phyloP scores from a whole-genome alignment of 2,797 vertebrate species.

The Chrysocyon brachyurus region DNA sequence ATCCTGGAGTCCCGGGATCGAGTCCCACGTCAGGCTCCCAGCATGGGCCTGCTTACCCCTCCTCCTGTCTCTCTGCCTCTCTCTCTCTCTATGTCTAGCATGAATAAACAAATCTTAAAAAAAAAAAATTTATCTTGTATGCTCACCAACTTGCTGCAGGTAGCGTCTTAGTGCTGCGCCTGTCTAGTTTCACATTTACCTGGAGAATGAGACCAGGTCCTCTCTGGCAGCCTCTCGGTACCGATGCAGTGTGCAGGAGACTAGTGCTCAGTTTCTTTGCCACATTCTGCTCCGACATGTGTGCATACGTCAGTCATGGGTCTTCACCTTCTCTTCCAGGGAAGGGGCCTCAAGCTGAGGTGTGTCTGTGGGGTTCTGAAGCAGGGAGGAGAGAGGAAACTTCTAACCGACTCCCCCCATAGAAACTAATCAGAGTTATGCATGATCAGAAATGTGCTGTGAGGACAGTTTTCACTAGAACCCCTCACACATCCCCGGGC shows the following conservation, averaged over 20 bases:
- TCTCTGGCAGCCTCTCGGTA: neutral
- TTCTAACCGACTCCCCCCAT: accelerated
- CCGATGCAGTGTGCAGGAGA: neutral
- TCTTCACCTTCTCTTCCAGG: neutral
- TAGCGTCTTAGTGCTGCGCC: neutral
- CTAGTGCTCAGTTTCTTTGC: neutral
- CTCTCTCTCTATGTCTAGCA: too few relatives aligned
- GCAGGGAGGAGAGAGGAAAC: neutral
- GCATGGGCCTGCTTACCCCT: too few relatives aligned
- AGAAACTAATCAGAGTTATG: neutral
- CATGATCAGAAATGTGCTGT: neutral
- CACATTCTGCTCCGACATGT: neutral
- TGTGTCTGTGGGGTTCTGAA: too few relatives aligned
- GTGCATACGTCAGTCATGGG: neutral
- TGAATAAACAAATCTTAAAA: too few relatives aligned
- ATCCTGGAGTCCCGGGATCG: too few relatives aligned
- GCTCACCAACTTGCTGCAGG: too few relatives aligned
- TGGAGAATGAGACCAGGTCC: neutral
- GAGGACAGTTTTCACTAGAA: neutral
- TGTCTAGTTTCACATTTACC: neutral
- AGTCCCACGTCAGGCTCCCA: too few relatives aligned
- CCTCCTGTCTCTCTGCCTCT: too few relatives aligned
- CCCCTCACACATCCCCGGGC: accelerated
- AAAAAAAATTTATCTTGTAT: neutral
- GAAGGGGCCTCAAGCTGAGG: neutral